phyloP scores from a whole-genome alignment of 2,113 vertebrate genomes.

The Fregata magnificens region DNA sequence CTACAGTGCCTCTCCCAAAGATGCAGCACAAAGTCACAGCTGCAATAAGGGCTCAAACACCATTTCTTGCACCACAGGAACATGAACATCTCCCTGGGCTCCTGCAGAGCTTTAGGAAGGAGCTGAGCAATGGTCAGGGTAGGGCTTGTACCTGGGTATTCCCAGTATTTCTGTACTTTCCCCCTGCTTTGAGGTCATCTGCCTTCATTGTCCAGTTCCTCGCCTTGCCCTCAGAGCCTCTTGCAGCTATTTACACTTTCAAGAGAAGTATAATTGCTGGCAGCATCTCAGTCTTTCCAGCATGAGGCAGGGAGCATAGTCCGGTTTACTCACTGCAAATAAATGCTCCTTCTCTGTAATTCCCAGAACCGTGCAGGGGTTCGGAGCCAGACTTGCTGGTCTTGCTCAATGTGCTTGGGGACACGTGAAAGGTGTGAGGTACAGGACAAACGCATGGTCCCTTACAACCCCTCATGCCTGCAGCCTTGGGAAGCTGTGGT shows the following conservation, averaged over 20 bases:
- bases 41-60: background rate
- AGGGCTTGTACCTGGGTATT: background rate
- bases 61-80: background rate
- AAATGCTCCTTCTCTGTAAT: background rate
- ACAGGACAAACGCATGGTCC: fast-evolving
- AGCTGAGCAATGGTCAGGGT: background rate
- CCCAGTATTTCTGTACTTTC: background rate
- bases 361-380: background rate
- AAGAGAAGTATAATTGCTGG: background rate
- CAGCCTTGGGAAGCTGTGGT: background rate
- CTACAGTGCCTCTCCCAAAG: background rate
- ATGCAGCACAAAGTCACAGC: background rate
- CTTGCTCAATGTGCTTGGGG: background rate
- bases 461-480: fast-evolving
- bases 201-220: background rate
- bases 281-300: background rate
- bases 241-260: background rate
- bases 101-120: background rate
- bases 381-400: background rate
- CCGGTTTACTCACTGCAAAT: background rate
- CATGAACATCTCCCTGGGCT: background rate
- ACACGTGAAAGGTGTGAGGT: background rate
- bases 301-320: background rate
- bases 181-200: background rate
- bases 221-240: background rate